phyloP scores from a whole-genome alignment of 1,140 invertebrate species.

The Drosophila ambigua region DNA sequence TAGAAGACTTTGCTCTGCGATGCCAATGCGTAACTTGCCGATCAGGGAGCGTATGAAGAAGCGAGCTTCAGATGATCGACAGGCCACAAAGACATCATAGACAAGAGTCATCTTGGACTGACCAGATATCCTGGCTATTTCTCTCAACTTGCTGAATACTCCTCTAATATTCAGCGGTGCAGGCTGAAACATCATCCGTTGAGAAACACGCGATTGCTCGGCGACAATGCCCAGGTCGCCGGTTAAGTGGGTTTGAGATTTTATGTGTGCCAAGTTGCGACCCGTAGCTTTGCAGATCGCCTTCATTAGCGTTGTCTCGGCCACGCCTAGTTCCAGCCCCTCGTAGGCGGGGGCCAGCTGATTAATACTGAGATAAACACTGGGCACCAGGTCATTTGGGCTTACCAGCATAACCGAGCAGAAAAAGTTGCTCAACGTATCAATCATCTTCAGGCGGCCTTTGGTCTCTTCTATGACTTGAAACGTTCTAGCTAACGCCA shows the following conservation, averaged over 20 bases:
- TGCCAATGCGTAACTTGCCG: slow-evolving; percentile 97
- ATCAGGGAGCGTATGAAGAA: slow-evolving; percentile 94
- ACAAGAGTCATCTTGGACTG: slow-evolving; percentile 91
- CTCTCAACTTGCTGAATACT: slow-evolving; percentile 95
- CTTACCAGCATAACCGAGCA: slow-evolving; percentile 95
- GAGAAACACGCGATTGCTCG: slow-evolving; percentile 94
- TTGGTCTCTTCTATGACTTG: slow-evolving; percentile 95
- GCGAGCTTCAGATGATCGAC: slow-evolving; percentile 94
- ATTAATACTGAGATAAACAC: slow-evolving; percentile 98
- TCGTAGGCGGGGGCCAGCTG: slow-evolving; percentile 97
- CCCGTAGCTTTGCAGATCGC: slow-evolving; percentile 97
- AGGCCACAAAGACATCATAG: slow-evolving; percentile 97
- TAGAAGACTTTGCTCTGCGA: slow-evolving; percentile 98
- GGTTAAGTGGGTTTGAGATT: slow-evolving; percentile 89
- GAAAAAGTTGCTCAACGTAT: slow-evolving; percentile 97
- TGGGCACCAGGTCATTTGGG: slow-evolving; percentile 94
- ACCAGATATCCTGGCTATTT: slow-evolving; percentile 95
- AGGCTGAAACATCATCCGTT: slow-evolving; percentile 94
- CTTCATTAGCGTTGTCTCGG: slow-evolving; percentile 97
- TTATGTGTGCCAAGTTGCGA: slow-evolving; percentile 93
- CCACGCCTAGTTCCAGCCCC: slow-evolving; percentile 95
- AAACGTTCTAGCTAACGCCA: slow-evolving; percentile 95
- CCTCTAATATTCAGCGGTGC: slow-evolving; percentile 87
- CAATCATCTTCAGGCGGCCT: slow-evolving; percentile 96
- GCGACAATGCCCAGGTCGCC: slow-evolving; percentile 98